phyloP scores from a whole-genome alignment of 1,140 invertebrate species.

The Adoxophyes honmai region DNA sequence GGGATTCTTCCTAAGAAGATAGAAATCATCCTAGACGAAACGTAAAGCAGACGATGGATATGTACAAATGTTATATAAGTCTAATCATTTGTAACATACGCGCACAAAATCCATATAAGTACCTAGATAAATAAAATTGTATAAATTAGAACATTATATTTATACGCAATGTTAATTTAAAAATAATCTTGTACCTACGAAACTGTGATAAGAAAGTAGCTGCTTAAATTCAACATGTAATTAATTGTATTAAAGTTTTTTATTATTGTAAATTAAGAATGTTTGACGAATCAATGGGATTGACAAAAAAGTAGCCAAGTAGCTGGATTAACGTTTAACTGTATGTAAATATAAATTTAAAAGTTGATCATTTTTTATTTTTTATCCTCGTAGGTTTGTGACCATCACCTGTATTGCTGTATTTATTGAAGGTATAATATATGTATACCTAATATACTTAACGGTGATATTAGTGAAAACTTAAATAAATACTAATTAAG shows the following conservation, averaged over 20 bases:
- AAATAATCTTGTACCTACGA: background rate
- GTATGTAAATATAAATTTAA: too few relatives aligned
- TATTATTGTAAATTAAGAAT: constrained; percentile 1
- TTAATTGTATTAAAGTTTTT: constrained; percentile 14
- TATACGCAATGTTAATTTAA: background rate
- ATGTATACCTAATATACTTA: too few relatives aligned
- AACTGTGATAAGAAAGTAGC: constrained; percentile 16
- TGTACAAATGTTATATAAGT: constrained; percentile 13
- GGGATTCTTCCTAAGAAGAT: constrained; percentile 56
- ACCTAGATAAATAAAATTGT: too few relatives aligned
- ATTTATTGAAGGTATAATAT: too few relatives aligned
- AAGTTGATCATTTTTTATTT: too few relatives aligned
- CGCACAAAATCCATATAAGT: too few relatives aligned
- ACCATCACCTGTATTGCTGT: too few relatives aligned
- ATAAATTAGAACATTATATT: background rate
- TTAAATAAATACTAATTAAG: too few relatives aligned
- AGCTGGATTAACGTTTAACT: too few relatives aligned
- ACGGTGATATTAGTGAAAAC: too few relatives aligned
- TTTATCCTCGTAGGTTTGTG: too few relatives aligned
- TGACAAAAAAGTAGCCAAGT: background rate
- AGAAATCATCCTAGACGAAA: constrained; percentile 17
- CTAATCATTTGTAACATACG: constrained; percentile 10
- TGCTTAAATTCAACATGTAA: constrained; percentile 1
- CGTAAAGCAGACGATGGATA: background rate
- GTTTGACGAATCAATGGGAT: background rate